phyloP scores from a whole-genome alignment of 1,140 invertebrate species.

The Stenopsyche tienmushanensis region DNA sequence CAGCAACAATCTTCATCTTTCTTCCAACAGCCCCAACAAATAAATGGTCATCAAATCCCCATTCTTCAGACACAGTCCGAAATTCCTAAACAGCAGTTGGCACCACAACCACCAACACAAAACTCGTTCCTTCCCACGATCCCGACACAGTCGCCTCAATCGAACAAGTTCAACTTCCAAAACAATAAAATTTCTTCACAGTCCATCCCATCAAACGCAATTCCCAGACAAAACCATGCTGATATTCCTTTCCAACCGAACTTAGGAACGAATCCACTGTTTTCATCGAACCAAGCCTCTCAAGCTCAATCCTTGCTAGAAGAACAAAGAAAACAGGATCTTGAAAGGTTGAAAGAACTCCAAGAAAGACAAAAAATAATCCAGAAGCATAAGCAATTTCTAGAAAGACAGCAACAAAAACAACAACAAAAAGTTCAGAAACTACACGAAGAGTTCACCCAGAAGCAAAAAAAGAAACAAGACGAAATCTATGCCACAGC shows the following conservation, averaged over 20 bases:
- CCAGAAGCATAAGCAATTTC: conserved; percentile 68
- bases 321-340: conserved; percentile 64
- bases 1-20: conserved; percentile 19
- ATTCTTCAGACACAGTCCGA: conserved; percentile 49
- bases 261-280: conserved; percentile 52
- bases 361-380: conserved; percentile 66
- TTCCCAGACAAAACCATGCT: conserved; percentile 44
- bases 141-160: conserved; percentile 44
- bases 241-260: conserved; percentile 49
- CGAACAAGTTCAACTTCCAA: conserved; percentile 48
- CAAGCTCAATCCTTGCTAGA: conserved; percentile 60
- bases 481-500: conserved; percentile 53
- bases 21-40: conserved; percentile 30
- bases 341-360: conserved; percentile 57
- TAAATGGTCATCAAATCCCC: conserved; percentile 37
- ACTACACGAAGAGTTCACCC: conserved; percentile 63
- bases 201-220: conserved; percentile 36
- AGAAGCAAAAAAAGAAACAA: conserved; percentile 62
- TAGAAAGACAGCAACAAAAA: conserved; percentile 68
- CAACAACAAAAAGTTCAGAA: conserved; percentile 66
- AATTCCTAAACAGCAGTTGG: conserved; percentile 39
- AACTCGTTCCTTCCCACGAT: conserved; percentile 52
- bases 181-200: conserved; percentile 43
- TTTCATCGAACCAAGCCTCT: conserved; percentile 54
- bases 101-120: conserved; percentile 47